Evolutionary conservation across 2,113 vertebrate genomes (phyloP), one percentile per base, ranked within the genome.

Genomic region (Uropsilus gracilis): DNA sequence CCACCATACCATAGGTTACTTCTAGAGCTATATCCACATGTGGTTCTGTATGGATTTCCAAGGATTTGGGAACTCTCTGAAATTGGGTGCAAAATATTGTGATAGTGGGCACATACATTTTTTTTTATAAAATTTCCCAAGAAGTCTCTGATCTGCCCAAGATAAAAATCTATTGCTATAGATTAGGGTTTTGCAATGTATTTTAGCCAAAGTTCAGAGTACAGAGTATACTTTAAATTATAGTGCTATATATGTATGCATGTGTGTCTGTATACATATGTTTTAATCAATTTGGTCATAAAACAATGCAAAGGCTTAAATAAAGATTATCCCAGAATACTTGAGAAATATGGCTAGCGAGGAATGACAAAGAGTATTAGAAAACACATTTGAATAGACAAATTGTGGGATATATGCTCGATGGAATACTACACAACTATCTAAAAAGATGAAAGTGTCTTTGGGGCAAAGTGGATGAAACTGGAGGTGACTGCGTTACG

Each of bases 141-240:
- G 59, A 77, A 75, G 8, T 63, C 22, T 95, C 22, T 82, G 30
- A 46, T 69, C 28, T 92, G 71, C 32, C 57, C 73, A 75, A 89
- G 85, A 78, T 26, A 75, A 86, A 63, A 59, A 86, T 81, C 8
- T 20, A 46, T 66, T 75, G 17, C 5, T 85, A 24, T 86, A 17
- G 14, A 92, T 13, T 12, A 81, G 20, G 39, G 37, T 55, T 96
- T 53, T 91, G 28, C 22, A 80, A 86, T 34, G 0, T 4, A 6
- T 83, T 94, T 89, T 24, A 46, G 69, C 7, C 30, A 39, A 68
- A 66, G 57, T 22, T 22, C 18, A 32, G 8, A 68, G n/a, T 57
- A 57, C 39, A 11, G 61, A 63, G 32, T 42, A 13, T 0, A 46
- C 86, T 89, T 90, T 50, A 22, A 48, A 63, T 76, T 50, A 46